phyloP scores from a whole-genome alignment of 2,888 invertebrate genomes.

The Kryphioiulus occultus region DNA sequence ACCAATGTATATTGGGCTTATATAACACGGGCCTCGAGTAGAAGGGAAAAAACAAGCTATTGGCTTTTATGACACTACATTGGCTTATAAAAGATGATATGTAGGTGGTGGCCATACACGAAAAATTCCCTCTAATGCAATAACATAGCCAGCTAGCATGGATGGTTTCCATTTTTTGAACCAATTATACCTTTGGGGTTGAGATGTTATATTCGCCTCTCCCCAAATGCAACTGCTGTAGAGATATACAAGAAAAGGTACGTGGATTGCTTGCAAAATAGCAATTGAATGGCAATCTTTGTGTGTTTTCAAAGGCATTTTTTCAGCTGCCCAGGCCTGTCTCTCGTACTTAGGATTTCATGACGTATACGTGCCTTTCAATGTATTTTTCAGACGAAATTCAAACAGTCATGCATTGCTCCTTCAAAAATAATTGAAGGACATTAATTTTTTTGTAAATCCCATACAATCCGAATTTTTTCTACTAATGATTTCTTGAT shows the following conservation, averaged over 20 bases:
- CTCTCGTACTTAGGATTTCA: constrained; percentile 10
- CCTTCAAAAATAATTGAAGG: not conserved
- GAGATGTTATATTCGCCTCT: constrained; percentile 32
- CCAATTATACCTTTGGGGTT: constrained; percentile 45
- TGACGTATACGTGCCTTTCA: constrained; percentile 24
- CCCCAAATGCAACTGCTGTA: constrained; percentile 21
- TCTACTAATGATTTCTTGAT: not conserved
- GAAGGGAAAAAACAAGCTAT: constrained; percentile 33
- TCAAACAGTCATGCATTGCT: not conserved
- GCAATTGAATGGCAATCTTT: constrained; percentile 37
- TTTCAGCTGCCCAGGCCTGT: constrained; percentile 10
- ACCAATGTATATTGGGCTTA: constrained; percentile 5
- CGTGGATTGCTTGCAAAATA: constrained; percentile 39
- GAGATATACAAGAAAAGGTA: constrained; percentile 4
- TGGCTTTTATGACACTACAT: constrained; percentile 44
- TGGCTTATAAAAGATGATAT: constrained; percentile 43
- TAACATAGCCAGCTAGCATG: constrained; percentile 30
- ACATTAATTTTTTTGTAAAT: not conserved
- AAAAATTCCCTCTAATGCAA: constrained; percentile 41
- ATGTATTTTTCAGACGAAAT: not conserved
- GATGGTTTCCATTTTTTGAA: constrained; percentile 18
- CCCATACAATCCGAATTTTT: not conserved
- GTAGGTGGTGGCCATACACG: constrained; percentile 35
- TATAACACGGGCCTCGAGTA: constrained; percentile 4
- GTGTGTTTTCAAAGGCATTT: constrained; percentile 38